These are phyloP conservation scores for Monoplex corrugatus DNA, from an alignment of 2,888 invertebrate species.

Conservation along the genomic window DNA sequence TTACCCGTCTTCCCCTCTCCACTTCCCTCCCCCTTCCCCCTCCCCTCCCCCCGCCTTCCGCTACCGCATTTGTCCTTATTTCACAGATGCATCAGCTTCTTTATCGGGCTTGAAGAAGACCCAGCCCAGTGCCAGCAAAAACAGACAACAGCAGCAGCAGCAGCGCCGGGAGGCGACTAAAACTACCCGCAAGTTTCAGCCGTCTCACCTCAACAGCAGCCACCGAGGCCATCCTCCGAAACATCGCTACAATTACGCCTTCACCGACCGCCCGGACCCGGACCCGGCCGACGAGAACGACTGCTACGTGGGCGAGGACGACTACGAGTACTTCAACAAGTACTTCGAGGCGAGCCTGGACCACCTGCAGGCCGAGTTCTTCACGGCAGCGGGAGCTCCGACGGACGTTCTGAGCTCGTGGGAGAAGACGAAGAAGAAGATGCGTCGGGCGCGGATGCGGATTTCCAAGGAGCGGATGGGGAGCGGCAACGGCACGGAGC, in stretches of 20 bases:
- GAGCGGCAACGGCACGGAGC: constrained; percentile 50
- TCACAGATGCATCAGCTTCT: background rate
- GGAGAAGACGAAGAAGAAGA: background rate
- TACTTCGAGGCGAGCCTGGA: constrained; percentile 19
- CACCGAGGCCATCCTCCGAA: background rate
- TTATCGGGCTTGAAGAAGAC: no score
- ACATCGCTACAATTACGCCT: constrained; percentile 37
- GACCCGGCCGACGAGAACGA: background rate
- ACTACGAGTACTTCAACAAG: background rate
- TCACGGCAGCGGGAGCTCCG: no score
- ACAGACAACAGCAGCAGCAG: background rate
- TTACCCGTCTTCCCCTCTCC: background rate
- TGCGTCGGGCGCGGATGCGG: background rate
- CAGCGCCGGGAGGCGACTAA: background rate
- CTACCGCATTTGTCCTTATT: background rate
- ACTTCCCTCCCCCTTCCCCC: background rate
- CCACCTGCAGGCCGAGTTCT: background rate
- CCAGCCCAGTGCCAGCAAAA: background rate
- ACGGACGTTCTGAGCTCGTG: background rate
- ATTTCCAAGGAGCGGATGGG: constrained; percentile 32
- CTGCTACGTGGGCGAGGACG: background rate
- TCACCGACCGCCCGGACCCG: background rate
- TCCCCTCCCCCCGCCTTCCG: background rate
- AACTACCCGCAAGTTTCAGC: background rate
- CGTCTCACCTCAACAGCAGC: background rate